phyloP scores from a whole-genome alignment of 1,140 invertebrate genomes.

The Trinorchestia longiramus region DNA sequence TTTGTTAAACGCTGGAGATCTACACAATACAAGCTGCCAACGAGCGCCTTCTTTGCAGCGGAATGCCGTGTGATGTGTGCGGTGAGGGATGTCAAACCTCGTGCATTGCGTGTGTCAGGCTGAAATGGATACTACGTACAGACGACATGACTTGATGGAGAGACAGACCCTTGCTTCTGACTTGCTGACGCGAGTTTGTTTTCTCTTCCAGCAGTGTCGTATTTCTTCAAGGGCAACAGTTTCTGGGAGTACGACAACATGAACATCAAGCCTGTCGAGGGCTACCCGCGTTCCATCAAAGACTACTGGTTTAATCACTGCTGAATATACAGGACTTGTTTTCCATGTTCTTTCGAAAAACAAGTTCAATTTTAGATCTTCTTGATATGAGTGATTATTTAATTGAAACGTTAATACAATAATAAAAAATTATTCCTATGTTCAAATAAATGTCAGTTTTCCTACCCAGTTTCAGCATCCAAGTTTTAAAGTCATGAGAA shows the following conservation, averaged over 20 bases:
- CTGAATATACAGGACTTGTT: not conserved
- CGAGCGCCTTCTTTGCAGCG: not conserved
- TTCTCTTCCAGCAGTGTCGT: conserved; percentile 67
- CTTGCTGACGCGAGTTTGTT: not conserved
- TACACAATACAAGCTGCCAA: not conserved
- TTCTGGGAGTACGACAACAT: conserved; percentile 78
- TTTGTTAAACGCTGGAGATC: not conserved
- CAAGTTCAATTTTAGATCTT: not conserved
- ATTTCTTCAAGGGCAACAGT: conserved; percentile 77
- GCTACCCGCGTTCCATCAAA: conserved; percentile 41
- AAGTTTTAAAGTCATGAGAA: too few species aligned
- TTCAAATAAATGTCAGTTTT: too few species aligned
- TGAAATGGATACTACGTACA: not conserved
- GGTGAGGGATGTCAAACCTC: too few species aligned
- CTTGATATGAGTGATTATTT: not conserved
- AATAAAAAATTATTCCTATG: not conserved
- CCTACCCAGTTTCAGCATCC: too few species aligned
- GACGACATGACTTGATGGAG: not conserved
- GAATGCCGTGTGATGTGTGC: not conserved
- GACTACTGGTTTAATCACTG: conserved; percentile 25
- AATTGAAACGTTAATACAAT: not conserved
- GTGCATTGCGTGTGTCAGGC: not conserved
- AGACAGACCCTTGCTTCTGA: not conserved
- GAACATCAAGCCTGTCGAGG: conserved; percentile 30
- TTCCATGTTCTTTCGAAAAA: not conserved